phyloP scores from a whole-genome alignment of 2,888 invertebrate species.

The Meghimatium bilineatum region DNA sequence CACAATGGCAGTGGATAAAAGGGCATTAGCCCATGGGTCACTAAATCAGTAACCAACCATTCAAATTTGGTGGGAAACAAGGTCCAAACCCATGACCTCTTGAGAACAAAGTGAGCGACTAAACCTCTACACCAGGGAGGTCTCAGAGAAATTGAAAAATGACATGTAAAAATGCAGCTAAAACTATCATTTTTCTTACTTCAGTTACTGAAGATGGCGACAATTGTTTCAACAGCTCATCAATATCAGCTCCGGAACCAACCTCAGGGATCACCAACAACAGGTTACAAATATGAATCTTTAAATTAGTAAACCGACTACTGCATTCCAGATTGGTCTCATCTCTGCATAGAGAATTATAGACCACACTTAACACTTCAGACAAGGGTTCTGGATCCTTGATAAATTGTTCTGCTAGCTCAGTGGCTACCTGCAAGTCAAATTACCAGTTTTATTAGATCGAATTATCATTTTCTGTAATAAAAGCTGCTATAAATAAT shows the following conservation, averaged over 20 bases:
- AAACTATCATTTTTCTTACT: background rate
- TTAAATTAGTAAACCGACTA: constrained; percentile 19
- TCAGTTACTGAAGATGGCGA: background rate
- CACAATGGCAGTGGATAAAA: no score
- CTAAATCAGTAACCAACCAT: no score
- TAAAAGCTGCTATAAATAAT: no score
- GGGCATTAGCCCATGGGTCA: no score
- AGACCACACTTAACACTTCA: constrained; percentile 40
- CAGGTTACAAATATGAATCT: constrained; percentile 15
- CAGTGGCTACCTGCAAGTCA: constrained; percentile 12
- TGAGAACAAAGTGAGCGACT: no score
- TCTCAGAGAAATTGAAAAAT: no score
- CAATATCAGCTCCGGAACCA: constrained; percentile 9
- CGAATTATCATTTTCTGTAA: no score
- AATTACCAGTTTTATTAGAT: background rate
- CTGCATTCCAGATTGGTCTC: background rate
- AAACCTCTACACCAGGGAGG: no score
- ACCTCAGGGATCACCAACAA: constrained; percentile 19
- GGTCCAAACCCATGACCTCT: no score
- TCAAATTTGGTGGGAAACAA: no score
- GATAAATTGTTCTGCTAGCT: constrained; percentile 41
- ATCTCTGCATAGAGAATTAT: background rate
- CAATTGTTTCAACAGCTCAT: background rate
- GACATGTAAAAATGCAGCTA: no score
- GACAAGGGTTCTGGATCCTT: constrained; percentile 46